A percentile compares a stretch with the other conserved stretches of the same genome.
phyloP scores from a whole-genome alignment of 2,113 vertebrate species.

The Sylvilagus bachmani region DNA sequence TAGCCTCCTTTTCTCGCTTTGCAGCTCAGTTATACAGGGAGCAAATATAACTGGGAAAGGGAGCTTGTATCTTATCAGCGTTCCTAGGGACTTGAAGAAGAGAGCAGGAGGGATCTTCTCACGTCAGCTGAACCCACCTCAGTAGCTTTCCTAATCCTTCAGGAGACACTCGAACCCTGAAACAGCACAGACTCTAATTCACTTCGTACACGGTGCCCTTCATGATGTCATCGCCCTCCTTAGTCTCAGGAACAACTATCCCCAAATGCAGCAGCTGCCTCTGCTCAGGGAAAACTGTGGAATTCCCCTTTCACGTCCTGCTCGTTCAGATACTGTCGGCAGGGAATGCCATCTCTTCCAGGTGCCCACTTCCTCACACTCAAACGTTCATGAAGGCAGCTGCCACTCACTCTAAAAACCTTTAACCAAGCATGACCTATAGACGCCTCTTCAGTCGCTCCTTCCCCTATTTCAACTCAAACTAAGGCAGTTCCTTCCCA shows the following conservation, averaged over 20 bases:
- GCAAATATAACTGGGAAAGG: not conserved
- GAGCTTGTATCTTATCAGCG: not conserved
- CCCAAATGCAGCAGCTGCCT: not conserved
- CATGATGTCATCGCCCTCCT: not conserved
- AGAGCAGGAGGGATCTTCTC: not conserved
- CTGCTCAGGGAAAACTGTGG: not conserved
- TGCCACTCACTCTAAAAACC: not conserved
- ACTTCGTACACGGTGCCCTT: not conserved
- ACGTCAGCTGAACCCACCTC: not conserved
- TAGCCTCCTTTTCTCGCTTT: constrained; percentile 7
- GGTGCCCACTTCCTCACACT: not conserved
- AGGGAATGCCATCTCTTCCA: not conserved
- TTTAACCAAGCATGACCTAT: not conserved
- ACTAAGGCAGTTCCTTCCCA: not conserved
- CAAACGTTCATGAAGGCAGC: not conserved
- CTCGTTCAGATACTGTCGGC: not conserved
- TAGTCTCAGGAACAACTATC: not conserved
- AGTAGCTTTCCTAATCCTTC: not conserved
- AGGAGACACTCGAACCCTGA: not conserved
- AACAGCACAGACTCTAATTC: not conserved
- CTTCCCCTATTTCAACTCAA: not conserved
- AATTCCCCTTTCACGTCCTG: not conserved
- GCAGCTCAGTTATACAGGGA: not conserved
- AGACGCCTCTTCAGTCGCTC: not conserved
- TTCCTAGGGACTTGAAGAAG: not conserved